A percentile compares a stretch with the other conserved stretches of the same genome.
Conservation (phyloP, 2,888 invertebrate species). For the Hypomecis punctinalis region DNA sequence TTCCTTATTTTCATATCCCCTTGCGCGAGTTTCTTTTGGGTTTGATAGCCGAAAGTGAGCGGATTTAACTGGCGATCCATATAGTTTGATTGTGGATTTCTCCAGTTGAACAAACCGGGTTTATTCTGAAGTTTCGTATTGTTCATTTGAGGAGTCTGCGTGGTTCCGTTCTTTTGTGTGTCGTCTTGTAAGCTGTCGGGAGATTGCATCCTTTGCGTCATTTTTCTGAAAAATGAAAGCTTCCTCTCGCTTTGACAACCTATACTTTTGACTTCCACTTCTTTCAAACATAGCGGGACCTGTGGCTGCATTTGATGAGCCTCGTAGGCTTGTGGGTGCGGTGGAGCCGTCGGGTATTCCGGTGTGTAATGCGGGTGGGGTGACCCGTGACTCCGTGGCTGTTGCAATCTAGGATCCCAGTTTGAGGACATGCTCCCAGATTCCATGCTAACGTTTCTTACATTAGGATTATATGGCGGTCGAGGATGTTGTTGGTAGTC, state of each 20-base stretch:
- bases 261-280: slow-evolving; percentile 76
- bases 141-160: slow-evolving; percentile 46
- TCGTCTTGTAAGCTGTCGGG: slow-evolving; percentile 31
- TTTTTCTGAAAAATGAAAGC: slow-evolving; percentile 64
- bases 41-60: slow-evolving; percentile 56
- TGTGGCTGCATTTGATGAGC: slow-evolving; percentile 54
- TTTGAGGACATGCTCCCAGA: slow-evolving; percentile 2
- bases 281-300: slow-evolving; percentile 71
- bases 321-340: slow-evolving; percentile 49
- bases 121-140: slow-evolving; percentile 35
- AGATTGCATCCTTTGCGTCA: slow-evolving; percentile 60
- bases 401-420: slow-evolving; percentile 27
- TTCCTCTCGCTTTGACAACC: slow-evolving; percentile 75
- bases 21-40: slow-evolving; percentile 61
- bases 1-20: slow-evolving; percentile 69
- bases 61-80: slow-evolving; percentile 48
- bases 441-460: not conserved
- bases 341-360: slow-evolving; percentile 46
- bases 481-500: slow-evolving; percentile 25
- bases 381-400: not conserved
- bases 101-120: slow-evolving; percentile 60
- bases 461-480: slow-evolving; percentile 39
- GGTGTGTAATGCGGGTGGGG: slow-evolving; percentile 18
- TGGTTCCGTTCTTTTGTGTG: slow-evolving; percentile 48
- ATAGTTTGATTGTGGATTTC: slow-evolving; percentile 57